A percentile compares a stretch with the other conserved stretches of the same genome.
These are phyloP conservation scores for Caenorhabditis latens DNA, from an alignment of 1,140 invertebrate genomes.

Conservation along the genomic window DNA sequence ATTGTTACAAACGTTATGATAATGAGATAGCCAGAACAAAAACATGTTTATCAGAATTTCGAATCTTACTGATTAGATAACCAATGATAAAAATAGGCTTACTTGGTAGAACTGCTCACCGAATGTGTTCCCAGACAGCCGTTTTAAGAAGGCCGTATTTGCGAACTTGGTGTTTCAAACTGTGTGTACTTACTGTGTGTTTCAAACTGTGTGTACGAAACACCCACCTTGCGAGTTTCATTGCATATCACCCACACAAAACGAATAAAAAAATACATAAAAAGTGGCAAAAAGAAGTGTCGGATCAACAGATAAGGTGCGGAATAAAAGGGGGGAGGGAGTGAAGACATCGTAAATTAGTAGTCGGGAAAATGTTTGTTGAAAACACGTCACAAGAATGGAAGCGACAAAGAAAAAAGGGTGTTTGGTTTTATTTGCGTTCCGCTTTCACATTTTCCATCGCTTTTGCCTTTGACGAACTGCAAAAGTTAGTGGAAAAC, in stretches of 20 bases:
- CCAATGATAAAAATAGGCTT: no score
- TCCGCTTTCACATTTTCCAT: not conserved
- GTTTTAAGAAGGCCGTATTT: no score
- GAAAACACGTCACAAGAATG: constrained; percentile 44
- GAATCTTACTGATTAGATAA: no score
- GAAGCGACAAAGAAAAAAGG: not conserved
- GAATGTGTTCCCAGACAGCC: no score
- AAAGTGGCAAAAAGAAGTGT: constrained; percentile 25
- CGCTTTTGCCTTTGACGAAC: not conserved
- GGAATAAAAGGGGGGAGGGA: not conserved
- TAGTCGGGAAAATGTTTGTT: constrained; percentile 18
- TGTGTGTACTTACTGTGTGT: no score
- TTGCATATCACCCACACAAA: not conserved
- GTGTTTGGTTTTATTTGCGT: constrained; percentile 34
- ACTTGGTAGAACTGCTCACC: no score
- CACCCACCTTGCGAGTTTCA: not conserved
- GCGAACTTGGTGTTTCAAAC: no score
- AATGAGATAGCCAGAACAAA: not conserved
- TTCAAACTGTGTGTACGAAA: no score
- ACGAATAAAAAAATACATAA: not conserved
- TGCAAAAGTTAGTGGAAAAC: constrained; percentile 1
- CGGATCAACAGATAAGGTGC: constrained; percentile 26
- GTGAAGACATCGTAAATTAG: constrained; percentile 28
- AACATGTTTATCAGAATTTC: not conserved
- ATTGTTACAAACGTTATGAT: not conserved